Conservation (phyloP, 53 echinoderm and acorn worm species). For the Echinarachnius parma region DNA sequence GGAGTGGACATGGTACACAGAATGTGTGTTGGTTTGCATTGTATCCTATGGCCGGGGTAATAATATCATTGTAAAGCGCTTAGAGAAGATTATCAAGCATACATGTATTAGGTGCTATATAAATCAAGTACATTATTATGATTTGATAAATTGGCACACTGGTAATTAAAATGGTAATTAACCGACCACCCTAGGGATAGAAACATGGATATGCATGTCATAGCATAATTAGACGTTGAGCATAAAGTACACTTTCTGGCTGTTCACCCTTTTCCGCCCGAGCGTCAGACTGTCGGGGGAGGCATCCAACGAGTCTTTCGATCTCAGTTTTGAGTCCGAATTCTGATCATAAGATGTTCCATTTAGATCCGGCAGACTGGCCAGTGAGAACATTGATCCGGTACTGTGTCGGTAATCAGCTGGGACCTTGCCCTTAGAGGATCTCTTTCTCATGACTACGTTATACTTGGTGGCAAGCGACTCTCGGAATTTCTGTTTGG, state of each 20-base stretch:
- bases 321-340: background rate
- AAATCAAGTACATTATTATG: too few species aligned
- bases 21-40: too few species aligned
- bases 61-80: too few species aligned
- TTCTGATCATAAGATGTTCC: too few species aligned
- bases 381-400: slow-evolving; percentile 29
- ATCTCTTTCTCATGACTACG: slow-evolving; percentile 8
- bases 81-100: too few species aligned
- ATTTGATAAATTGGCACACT: too few species aligned
- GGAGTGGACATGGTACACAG: too few species aligned
- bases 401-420: slow-evolving; percentile 33
- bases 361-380: slow-evolving; percentile 4
- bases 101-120: too few species aligned
- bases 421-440: background rate
- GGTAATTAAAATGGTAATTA: too few species aligned
- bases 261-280: slow-evolving; percentile 11
- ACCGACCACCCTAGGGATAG: too few species aligned
- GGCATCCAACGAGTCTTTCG: background rate
- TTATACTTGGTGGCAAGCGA: slow-evolving; percentile 4
- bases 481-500: background rate
- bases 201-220: too few species aligned
- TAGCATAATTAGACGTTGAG: slow-evolving; percentile 34
- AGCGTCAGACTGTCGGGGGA: slow-evolving; percentile 17
- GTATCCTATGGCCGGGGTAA: too few species aligned
- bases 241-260: slow-evolving; percentile 38